Percentiles rank a stretch among this genome's conserved stretches.
Conservation (phyloP, 2,888 invertebrate species). For the Hemithea aestivaria region DNA sequence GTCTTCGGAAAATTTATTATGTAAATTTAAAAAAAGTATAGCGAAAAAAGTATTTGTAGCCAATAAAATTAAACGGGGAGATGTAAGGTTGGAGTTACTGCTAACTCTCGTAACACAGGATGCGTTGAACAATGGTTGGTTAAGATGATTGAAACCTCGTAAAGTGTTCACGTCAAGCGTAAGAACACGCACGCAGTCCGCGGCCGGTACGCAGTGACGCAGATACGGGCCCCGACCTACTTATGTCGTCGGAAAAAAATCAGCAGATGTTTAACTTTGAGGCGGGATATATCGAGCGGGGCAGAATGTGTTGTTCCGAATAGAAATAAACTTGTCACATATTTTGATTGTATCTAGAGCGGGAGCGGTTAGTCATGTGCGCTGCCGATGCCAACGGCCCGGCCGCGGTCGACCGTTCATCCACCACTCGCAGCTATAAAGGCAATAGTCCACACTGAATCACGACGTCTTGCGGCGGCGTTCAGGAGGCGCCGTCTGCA, state of each 20-base stretch:
- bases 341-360: constrained; percentile 79
- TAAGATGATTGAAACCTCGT: constrained; percentile 30
- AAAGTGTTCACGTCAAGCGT: constrained; percentile 71
- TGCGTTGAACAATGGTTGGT: neutral
- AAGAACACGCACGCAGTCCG: constrained; percentile 47
- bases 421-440: constrained; percentile 70
- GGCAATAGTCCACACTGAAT: constrained; percentile 72
- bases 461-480: constrained; percentile 42
- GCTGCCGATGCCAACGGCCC: constrained; percentile 75
- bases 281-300: constrained; percentile 70
- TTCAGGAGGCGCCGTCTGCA: constrained; percentile 72
- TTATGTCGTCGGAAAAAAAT: constrained; percentile 74
- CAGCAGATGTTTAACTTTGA: constrained; percentile 74
- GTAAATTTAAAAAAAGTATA: too few relatives aligned
- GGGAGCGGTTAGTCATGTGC: constrained; percentile 75
- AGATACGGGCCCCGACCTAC: constrained; percentile 75
- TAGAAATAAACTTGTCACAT: constrained; percentile 80
- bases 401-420: constrained; percentile 45
- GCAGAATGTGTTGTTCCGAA: constrained; percentile 74
- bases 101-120: neutral
- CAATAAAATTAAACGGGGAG: too few relatives aligned
- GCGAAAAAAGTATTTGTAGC: too few relatives aligned
- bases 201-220: constrained; percentile 60
- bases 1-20: too few relatives aligned
- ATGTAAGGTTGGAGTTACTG: neutral